Percentiles rank a stretch among this genome's conserved stretches.
Evolutionary conservation across 2,113 vertebrate species (phyloP).

Genomic region (Elephantulus edwardii): DNA sequence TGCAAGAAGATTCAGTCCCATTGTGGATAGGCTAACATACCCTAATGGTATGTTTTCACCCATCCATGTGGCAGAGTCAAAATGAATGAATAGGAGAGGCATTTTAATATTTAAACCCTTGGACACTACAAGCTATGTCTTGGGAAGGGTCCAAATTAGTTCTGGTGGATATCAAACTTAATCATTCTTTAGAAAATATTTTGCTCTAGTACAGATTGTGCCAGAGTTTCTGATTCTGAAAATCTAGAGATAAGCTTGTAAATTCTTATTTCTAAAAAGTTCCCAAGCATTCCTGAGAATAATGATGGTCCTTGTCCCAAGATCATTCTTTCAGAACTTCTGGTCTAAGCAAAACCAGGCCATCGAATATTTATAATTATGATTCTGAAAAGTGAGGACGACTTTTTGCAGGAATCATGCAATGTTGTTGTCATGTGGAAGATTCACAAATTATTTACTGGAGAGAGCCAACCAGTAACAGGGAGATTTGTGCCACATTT

Average conservation of each 20-base stretch:
- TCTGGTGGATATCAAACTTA: neutral
- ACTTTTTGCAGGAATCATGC: slow-evolving; percentile 36
- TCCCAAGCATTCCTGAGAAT: neutral
- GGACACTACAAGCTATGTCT: neutral
- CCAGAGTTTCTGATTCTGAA: neutral
- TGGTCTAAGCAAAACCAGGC: slow-evolving; percentile 16
- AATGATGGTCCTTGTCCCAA: neutral
- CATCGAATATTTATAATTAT: slow-evolving; percentile 30
- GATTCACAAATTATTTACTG: slow-evolving; percentile 37
- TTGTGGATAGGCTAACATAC: no score
- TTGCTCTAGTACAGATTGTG: neutral
- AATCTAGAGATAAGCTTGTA: neutral
- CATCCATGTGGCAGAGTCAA: no score
- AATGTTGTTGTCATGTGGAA: slow-evolving; percentile 31
- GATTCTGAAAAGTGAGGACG: slow-evolving; percentile 21
- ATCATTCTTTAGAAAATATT: neutral
- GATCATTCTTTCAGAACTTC: slow-evolving; percentile 8
- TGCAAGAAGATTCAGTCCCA: no score
- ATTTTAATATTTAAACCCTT: no score
- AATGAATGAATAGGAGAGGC: no score
- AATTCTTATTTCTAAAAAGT: neutral
- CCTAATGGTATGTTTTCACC: no score
- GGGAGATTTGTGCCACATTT: neutral
- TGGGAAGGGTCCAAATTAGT: neutral
- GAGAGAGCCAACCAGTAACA: neutral